Evolutionary conservation across 2,113 vertebrate genomes (phyloP).

Genomic region (Mesitornis unicolor): DNA sequence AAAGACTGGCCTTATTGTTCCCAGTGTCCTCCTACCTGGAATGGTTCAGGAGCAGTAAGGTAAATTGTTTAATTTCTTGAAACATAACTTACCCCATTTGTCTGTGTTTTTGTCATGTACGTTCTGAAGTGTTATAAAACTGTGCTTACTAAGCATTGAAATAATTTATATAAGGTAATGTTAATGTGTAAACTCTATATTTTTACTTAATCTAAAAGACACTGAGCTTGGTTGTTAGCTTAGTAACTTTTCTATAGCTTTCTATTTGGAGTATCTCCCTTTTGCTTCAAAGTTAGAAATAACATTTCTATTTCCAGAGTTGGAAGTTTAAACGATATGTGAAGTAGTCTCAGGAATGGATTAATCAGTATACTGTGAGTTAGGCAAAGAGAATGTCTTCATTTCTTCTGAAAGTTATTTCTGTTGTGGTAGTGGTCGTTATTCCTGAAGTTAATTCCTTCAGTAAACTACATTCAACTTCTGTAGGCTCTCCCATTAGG

Average conservation of each 20-base stretch:
- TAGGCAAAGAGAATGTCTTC: not conserved
- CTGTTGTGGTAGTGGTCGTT: not conserved
- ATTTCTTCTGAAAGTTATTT: not conserved
- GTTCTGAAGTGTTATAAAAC: not conserved
- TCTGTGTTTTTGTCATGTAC: not conserved
- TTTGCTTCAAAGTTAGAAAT: not conserved
- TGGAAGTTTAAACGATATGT: not conserved
- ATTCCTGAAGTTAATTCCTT: not conserved
- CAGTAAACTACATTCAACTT: not conserved
- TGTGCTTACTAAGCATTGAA: not conserved
- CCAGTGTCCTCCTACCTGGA: constrained; percentile 89
- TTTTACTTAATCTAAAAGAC: not conserved
- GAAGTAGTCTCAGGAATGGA: not conserved
- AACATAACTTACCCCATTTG: not conserved
- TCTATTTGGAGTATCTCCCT: not conserved
- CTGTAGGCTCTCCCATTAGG: not conserved
- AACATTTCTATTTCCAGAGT: not conserved
- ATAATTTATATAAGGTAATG: not conserved
- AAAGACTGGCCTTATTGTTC: constrained; percentile 93
- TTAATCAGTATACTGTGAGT: not conserved
- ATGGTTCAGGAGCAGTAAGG: constrained; percentile 93
- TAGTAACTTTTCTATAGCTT: not conserved
- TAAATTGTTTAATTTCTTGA: constrained; percentile 31
- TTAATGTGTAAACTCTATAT: not conserved
- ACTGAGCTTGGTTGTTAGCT: not conserved